phyloP scores from a whole-genome alignment of 2,888 invertebrate species.

The Stenchaetothrips biformis region DNA sequence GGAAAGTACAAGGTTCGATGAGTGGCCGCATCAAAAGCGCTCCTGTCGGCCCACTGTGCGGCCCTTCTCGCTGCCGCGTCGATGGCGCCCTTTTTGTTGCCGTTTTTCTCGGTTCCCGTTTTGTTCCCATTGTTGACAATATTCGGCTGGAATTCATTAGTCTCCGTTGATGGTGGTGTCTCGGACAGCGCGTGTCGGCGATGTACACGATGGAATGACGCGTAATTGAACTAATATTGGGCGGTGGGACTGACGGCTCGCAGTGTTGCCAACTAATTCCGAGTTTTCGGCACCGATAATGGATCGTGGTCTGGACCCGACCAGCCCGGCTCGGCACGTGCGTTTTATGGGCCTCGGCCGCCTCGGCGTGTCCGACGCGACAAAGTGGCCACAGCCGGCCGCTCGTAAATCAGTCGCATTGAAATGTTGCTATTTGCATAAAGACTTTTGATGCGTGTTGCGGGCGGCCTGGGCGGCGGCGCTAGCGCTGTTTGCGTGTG shows the following conservation, averaged over 20 bases:
- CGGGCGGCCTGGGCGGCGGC: not conserved
- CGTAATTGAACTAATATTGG: no score
- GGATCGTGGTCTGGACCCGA: not conserved
- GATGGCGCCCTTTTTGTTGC: no score
- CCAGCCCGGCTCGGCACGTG: not conserved
- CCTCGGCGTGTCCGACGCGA: not conserved
- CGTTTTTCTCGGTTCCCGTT: no score
- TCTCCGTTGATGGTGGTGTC: no score
- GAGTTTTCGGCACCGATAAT: not conserved
- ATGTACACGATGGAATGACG: no score
- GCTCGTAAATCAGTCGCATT: conserved; percentile 6
- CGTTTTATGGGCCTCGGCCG: not conserved
- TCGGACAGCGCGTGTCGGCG: no score
- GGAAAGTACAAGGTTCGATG: not conserved
- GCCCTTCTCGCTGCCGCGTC: no score
- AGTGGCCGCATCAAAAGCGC: not conserved
- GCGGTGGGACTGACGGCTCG: not conserved
- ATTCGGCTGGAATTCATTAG: no score
- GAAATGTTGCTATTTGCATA: conserved; percentile 1
- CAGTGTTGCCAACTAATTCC: not conserved
- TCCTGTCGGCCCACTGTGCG: no score
- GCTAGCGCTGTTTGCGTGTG: not conserved
- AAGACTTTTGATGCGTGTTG: not conserved
- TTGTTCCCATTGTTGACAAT: no score
- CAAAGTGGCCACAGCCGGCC: not conserved